These are phyloP conservation scores for Nasonia oneida DNA, from an alignment of 2,888 invertebrate species.

Conservation along the genomic window DNA sequence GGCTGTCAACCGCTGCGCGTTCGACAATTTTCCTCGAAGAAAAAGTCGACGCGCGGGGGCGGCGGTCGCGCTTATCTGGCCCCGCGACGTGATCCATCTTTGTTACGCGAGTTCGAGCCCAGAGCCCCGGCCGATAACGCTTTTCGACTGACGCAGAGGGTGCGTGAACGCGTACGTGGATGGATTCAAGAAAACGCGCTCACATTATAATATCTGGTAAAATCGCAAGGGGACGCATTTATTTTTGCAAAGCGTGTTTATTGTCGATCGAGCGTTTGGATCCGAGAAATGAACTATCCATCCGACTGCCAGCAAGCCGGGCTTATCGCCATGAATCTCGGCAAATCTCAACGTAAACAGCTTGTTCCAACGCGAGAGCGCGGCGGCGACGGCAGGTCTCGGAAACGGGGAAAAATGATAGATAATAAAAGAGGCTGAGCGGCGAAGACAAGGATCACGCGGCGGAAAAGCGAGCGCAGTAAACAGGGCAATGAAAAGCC, in stretches of 20 bases:
- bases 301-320: background rate
- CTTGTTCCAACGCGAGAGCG: constrained; percentile 22
- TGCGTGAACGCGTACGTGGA: background rate
- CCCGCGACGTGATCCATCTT: constrained; percentile 54
- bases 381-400: background rate
- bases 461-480: constrained; percentile 17
- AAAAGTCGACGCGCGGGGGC: background rate
- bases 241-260: background rate
- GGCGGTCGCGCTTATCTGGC: constrained; percentile 49
- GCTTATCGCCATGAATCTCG: constrained; percentile 15
- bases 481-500: constrained; percentile 50
- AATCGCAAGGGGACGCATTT: background rate
- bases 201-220: background rate
- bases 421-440: constrained; percentile 50
- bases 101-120: constrained; percentile 39
- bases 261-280: background rate
- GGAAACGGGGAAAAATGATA: constrained; percentile 34
- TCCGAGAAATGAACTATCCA: constrained; percentile 2
- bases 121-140: constrained; percentile 17
- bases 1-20: constrained; percentile 41
- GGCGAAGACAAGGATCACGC: background rate
- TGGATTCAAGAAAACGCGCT: background rate
- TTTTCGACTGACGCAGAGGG: background rate
- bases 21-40: constrained; percentile 50
- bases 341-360: constrained; percentile 37